phyloP scores from a whole-genome alignment of 2,797 vertebrate species.

The Sebastes taczanowskii region DNA sequence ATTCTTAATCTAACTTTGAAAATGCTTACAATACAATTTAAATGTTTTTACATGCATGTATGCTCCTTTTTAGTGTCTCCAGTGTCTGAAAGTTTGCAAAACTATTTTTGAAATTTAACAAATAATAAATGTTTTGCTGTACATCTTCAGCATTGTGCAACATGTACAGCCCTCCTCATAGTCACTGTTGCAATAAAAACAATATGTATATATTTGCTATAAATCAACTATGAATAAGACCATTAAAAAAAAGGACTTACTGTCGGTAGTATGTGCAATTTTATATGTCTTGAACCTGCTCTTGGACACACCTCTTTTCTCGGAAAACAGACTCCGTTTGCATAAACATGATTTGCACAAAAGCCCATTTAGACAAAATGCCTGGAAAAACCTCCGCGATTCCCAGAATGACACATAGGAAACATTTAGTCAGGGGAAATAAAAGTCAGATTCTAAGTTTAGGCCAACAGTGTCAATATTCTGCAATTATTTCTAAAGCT shows the following conservation, averaged over 20 bases:
- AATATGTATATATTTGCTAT: not conserved
- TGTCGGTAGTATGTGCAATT: not conserved
- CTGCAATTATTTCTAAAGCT: not conserved
- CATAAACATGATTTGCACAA: constrained; percentile 25
- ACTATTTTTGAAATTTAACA: not conserved
- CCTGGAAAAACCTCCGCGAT: constrained; percentile 34
- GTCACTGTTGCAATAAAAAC: not conserved
- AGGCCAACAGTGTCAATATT: constrained; percentile 4
- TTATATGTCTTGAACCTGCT: not conserved
- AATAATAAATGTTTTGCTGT: constrained; percentile 13
- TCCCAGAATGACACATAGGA: constrained; percentile 34
- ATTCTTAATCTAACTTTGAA: not conserved
- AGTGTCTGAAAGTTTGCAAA: not conserved
- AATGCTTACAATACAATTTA: not conserved
- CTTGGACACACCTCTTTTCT: not conserved
- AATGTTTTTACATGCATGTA: constrained; percentile 3
- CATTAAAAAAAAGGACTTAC: not conserved
- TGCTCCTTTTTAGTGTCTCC: not conserved
- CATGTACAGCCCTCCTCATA: not conserved
- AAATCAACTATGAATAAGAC: not conserved
- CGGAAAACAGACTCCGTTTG: constrained; percentile 2
- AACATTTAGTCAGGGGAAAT: constrained; percentile 46
- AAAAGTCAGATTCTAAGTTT: constrained; percentile 3
- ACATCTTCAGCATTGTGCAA: not conserved
- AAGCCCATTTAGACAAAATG: constrained; percentile 37